phyloP scores from a whole-genome alignment of 2,888 invertebrate species.

The Conus canariensis region DNA sequence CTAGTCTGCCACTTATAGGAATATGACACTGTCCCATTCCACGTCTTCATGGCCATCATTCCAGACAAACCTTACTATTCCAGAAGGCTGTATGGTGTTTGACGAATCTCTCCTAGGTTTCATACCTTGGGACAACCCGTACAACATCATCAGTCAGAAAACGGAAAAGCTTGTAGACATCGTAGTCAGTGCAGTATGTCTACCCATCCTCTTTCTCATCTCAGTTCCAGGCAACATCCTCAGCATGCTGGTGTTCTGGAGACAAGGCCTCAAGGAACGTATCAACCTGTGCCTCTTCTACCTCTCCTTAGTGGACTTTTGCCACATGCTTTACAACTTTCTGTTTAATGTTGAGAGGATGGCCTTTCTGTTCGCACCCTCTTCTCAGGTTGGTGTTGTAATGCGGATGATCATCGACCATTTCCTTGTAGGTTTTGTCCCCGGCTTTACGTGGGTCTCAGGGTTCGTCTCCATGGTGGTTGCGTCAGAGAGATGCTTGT shows the following conservation, averaged over 20 bases:
- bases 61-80: neutral
- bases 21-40: neutral
- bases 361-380: neutral
- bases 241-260: slow-evolving; percentile 17
- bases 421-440: neutral
- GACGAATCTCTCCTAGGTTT: neutral
- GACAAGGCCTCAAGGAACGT: slow-evolving; percentile 5
- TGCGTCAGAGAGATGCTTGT: neutral
- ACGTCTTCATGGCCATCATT: neutral
- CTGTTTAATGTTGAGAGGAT: neutral
- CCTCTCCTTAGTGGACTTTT: neutral
- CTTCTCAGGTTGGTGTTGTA: neutral
- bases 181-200: neutral
- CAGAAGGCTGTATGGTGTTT: neutral
- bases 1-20: neutral
- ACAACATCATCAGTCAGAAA: slow-evolving; percentile 1
- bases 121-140: neutral
- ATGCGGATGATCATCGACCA: neutral
- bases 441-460: neutral
- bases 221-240: slow-evolving; percentile 4
- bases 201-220: neutral
- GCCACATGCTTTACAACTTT: neutral
- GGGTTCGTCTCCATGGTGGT: slow-evolving; percentile 7
- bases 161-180: neutral
- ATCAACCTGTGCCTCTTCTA: slow-evolving; percentile 31